Evolutionary conservation across 2,797 vertebrate genomes (phyloP).

Genomic region (Phoxinus dragarum): DNA sequence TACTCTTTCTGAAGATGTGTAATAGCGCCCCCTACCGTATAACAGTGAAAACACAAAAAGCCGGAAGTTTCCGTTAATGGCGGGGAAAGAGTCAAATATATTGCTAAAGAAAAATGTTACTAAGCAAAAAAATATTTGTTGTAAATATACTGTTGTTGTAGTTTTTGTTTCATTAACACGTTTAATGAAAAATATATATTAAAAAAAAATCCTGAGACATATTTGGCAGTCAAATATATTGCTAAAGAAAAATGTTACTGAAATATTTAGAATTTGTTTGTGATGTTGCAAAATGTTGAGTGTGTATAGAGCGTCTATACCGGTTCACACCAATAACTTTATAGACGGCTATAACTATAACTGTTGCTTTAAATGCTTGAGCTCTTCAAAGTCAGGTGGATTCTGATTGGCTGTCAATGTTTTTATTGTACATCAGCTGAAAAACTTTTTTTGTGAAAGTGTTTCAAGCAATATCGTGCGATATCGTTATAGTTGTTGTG

Average conservation of each 20-base stretch:
- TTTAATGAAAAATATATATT: not conserved
- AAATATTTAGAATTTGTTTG: not conserved
- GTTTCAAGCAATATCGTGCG: too few relatives aligned
- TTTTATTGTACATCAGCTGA: not conserved
- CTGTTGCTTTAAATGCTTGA: not conserved
- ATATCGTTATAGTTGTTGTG: too few relatives aligned
- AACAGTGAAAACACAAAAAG: too few relatives aligned
- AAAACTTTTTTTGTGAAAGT: too few relatives aligned
- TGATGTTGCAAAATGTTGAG: not conserved
- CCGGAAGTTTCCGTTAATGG: too few relatives aligned
- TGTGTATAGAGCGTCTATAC: not conserved
- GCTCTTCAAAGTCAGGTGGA: not conserved
- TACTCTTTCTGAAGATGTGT: too few relatives aligned
- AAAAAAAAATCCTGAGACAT: not conserved
- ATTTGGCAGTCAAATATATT: not conserved
- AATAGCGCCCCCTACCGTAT: too few relatives aligned
- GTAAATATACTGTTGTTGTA: not conserved
- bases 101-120: not conserved
- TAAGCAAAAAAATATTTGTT: not conserved
- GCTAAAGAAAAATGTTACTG: not conserved
- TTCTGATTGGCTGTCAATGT: not conserved
- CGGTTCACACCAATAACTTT: not conserved
- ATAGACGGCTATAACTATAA: not conserved
- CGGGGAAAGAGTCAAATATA: not conserved
- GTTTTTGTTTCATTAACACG: not conserved